phyloP scores from a whole-genome alignment of 2,888 invertebrate genomes.

The Furcula furcula region DNA sequence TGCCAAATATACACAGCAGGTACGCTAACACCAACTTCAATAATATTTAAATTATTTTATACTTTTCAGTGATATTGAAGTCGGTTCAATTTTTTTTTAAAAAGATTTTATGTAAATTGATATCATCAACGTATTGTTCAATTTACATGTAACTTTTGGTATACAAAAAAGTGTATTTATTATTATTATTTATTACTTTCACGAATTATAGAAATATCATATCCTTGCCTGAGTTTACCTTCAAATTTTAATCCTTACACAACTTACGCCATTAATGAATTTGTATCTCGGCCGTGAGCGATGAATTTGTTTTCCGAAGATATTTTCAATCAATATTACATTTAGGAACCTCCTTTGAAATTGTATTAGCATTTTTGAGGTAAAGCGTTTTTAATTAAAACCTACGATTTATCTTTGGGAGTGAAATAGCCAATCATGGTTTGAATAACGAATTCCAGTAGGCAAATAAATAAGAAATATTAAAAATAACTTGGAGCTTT shows the following conservation, averaged over 20 bases:
- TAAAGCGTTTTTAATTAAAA: conserved; percentile 10
- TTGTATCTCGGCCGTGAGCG: conserved; percentile 36
- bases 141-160: too few relatives aligned
- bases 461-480: conserved; percentile 8
- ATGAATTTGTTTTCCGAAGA: conserved; percentile 38
- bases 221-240: conserved; percentile 13
- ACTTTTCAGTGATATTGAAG: too few relatives aligned
- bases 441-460: conserved; percentile 3
- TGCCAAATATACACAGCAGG: too few relatives aligned
- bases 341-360: conserved; percentile 14
- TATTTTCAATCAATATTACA: conserved; percentile 26
- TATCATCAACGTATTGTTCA: too few relatives aligned
- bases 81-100: too few relatives aligned
- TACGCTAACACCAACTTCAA: too few relatives aligned
- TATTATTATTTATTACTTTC: neutral
- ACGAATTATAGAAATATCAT: conserved; percentile 17
- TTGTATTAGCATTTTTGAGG: conserved; percentile 6
- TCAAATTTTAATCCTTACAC: conserved; percentile 38
- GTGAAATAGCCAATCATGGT: conserved; percentile 6
- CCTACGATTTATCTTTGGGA: conserved; percentile 5
- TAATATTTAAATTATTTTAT: too few relatives aligned
- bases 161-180: too few relatives aligned
- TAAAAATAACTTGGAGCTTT: conserved; percentile 38
- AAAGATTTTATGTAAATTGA: too few relatives aligned
- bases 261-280: conserved; percentile 47